phyloP scores from a whole-genome alignment of 2,888 invertebrate genomes.

The Polydrusus tereticollis region DNA sequence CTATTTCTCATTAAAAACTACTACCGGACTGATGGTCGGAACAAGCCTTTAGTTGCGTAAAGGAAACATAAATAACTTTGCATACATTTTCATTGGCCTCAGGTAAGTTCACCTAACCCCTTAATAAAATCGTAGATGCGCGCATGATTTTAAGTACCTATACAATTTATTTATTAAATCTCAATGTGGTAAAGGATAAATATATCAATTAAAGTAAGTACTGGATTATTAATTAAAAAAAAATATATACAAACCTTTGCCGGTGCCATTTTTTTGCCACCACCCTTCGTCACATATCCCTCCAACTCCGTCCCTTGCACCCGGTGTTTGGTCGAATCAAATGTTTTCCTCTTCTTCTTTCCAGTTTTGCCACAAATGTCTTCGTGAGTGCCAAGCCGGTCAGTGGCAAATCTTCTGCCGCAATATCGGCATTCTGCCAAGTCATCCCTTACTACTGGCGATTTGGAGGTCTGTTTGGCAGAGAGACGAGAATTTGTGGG shows the following conservation, averaged over 20 bases:
- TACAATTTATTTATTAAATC: too few species aligned
- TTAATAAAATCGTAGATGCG: too few species aligned
- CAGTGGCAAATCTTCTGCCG: conserved; percentile 83
- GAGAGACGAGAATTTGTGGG: conserved; percentile 59
- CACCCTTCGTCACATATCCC: conserved; percentile 73
- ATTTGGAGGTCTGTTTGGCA: conserved; percentile 56
- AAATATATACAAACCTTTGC: conserved; percentile 43
- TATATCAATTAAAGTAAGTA: too few species aligned
- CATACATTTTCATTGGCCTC: too few species aligned
- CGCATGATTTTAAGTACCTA: too few species aligned
- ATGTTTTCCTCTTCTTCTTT: conserved; percentile 88
- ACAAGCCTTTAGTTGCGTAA: too few species aligned
- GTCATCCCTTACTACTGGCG: conserved; percentile 64
- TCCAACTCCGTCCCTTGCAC: conserved; percentile 92
- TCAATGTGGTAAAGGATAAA: too few species aligned
- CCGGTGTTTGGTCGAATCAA: conserved; percentile 93
- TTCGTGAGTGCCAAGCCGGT: conserved; percentile 86
- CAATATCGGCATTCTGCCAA: conserved; percentile 79
- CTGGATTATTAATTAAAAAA: too few species aligned
- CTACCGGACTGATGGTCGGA: too few species aligned
- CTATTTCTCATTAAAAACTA: too few species aligned
- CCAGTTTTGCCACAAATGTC: conserved; percentile 85
- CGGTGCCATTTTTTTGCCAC: conserved; percentile 42
- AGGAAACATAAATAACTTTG: too few species aligned
- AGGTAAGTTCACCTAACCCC: too few species aligned